Percentiles rank a stretch among this genome's conserved stretches.
Conservation (phyloP, 2,113 vertebrate species). For the Salvator merianae region DNA sequence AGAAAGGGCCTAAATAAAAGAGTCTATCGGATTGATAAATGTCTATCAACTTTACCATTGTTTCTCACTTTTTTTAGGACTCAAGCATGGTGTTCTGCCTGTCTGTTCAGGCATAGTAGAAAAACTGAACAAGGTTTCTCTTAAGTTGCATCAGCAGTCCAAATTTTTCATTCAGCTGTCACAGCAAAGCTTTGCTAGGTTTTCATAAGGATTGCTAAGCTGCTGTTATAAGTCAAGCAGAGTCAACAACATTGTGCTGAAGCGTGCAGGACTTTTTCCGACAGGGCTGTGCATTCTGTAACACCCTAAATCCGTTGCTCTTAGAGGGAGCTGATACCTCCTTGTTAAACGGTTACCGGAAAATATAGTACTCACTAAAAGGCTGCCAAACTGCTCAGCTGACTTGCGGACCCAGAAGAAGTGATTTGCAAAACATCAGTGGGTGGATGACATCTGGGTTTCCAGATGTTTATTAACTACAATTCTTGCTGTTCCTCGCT, state of each 20-base stretch:
- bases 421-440: background rate
- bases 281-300: background rate
- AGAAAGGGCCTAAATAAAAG: too few relatives aligned
- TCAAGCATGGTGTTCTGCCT: background rate
- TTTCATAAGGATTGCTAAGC: background rate
- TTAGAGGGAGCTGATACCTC: background rate
- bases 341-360: too few relatives aligned
- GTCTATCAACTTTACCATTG: background rate
- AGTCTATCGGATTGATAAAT: background rate
- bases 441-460: too few relatives aligned
- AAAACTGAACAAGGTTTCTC: background rate
- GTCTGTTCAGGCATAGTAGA: background rate
- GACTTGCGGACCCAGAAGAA: background rate
- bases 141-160: accelerated
- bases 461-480: too few relatives aligned
- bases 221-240: too few relatives aligned
- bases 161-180: background rate
- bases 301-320: background rate
- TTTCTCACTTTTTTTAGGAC: background rate
- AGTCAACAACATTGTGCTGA: background rate
- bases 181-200: background rate
- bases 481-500: too few relatives aligned
- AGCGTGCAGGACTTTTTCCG: background rate
- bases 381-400: background rate
- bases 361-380: background rate